These are phyloP conservation scores for Hestina assimilis DNA, from an alignment of 1,140 invertebrate genomes.

Conservation along the genomic window DNA sequence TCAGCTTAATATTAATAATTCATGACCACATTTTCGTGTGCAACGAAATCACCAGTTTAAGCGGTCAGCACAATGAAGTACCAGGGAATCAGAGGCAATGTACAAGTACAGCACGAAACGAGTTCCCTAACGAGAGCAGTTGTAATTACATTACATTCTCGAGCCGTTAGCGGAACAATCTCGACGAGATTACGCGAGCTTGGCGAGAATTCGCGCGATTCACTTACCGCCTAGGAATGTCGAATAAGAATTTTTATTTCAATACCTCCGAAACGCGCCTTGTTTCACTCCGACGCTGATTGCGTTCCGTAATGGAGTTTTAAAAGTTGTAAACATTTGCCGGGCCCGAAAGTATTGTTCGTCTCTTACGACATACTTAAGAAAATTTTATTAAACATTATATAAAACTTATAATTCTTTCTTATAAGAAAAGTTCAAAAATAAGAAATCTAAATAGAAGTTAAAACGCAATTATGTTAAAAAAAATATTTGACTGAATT, in stretches of 20 bases:
- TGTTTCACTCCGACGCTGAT: background rate
- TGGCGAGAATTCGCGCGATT: constrained; percentile 43
- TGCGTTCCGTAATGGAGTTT: constrained; percentile 9
- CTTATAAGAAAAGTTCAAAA: background rate
- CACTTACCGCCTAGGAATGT: constrained; percentile 37
- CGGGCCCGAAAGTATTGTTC: background rate
- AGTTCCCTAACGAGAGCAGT: constrained; percentile 38
- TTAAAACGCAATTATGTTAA: too few relatives aligned
- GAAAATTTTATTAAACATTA: too few relatives aligned
- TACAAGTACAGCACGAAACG: constrained; percentile 31
- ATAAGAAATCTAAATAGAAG: background rate
- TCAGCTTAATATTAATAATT: background rate
- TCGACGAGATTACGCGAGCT: constrained; percentile 53
- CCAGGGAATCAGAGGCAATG: constrained; percentile 31
- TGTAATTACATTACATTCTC: constrained; percentile 68
- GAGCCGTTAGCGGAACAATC: constrained; percentile 59
- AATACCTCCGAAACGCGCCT: constrained; percentile 16
- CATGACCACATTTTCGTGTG: background rate
- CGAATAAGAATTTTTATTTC: constrained; percentile 41
- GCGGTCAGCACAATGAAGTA: constrained; percentile 18
- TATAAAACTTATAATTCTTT: too few relatives aligned
- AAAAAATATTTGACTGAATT: too few relatives aligned
- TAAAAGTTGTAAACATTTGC: constrained; percentile 11
- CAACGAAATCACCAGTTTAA: background rate
- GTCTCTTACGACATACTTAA: background rate